Evolutionary conservation across 1,140 invertebrate species (phyloP).

Genomic region (Lanistes nyassanus): DNA sequence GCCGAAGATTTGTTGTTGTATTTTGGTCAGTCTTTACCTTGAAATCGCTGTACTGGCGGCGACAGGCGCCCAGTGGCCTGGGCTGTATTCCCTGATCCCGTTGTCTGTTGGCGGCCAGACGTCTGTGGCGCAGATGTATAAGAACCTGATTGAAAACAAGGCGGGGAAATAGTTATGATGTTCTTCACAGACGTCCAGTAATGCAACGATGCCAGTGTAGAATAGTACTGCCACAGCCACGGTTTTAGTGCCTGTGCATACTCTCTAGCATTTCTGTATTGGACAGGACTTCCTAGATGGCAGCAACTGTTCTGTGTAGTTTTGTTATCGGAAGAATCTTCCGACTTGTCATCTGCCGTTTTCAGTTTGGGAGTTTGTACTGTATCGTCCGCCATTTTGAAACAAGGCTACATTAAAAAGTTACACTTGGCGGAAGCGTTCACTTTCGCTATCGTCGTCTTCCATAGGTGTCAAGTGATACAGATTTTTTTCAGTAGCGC

Average conservation of each 20-base stretch:
- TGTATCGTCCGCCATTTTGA: conserved; percentile 14
- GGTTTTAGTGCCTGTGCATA: conserved; percentile 48
- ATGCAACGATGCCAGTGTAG: not conserved
- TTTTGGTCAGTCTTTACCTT: not conserved
- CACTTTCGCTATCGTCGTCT: too few species aligned
- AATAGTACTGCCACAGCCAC: conserved; percentile 55
- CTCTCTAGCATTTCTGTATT: conserved; percentile 46
- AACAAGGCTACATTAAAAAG: not conserved
- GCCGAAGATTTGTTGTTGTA: too few species aligned
- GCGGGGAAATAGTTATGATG: conserved; percentile 23
- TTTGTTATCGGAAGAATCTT: not conserved
- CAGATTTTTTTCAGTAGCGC: too few species aligned
- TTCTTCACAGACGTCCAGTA: conserved; percentile 32
- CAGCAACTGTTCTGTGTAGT: not conserved
- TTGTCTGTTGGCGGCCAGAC: not conserved
- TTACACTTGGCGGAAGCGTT: too few species aligned
- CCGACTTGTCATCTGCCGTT: not conserved
- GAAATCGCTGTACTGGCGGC: not conserved
- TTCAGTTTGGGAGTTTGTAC: not conserved
- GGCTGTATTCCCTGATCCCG: not conserved
- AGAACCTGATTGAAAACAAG: not conserved
- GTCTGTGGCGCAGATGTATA: not conserved
- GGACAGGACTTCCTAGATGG: not conserved
- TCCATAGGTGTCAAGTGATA: too few species aligned
- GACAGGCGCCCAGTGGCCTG: conserved; percentile 4